phyloP scores from a whole-genome alignment of 2,797 vertebrate genomes.

The Clarias fuscus region DNA sequence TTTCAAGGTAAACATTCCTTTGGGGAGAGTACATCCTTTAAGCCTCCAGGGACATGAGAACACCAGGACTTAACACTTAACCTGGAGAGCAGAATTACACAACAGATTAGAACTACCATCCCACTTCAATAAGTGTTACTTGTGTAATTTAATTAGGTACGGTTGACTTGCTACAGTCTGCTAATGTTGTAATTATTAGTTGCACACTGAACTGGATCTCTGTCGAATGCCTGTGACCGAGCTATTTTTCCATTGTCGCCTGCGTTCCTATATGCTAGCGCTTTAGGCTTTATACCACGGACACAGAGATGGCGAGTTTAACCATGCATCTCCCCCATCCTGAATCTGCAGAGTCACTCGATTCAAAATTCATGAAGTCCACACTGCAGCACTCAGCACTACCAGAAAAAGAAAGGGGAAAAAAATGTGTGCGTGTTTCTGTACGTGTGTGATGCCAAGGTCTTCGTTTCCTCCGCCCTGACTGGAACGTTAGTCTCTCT shows the following conservation, averaged over 20 bases:
- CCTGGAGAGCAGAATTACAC: background rate
- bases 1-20: background rate
- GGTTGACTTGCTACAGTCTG: background rate
- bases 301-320: background rate
- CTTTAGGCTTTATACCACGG: background rate
- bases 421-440: background rate
- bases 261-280: background rate
- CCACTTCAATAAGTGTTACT: conserved; percentile 7
- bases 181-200: conserved; percentile 5
- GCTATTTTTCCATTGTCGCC: background rate
- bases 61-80: conserved; percentile 22
- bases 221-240: background rate
- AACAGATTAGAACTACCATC: background rate
- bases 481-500: conserved; percentile 44
- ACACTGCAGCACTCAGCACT: conserved; percentile 30
- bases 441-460: background rate
- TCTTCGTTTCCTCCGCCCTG: background rate
- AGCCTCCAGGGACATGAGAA: background rate
- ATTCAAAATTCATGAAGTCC: conserved; percentile 44
- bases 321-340: too few relatives aligned
- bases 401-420: background rate
- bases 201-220: background rate
- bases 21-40: background rate
- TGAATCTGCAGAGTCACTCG: conserved; percentile 22
- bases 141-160: background rate